Percentiles rank a stretch among this genome's conserved stretches.
phyloP scores from a whole-genome alignment of 1,140 invertebrate species.

The Amphibalanus amphitrite region DNA sequence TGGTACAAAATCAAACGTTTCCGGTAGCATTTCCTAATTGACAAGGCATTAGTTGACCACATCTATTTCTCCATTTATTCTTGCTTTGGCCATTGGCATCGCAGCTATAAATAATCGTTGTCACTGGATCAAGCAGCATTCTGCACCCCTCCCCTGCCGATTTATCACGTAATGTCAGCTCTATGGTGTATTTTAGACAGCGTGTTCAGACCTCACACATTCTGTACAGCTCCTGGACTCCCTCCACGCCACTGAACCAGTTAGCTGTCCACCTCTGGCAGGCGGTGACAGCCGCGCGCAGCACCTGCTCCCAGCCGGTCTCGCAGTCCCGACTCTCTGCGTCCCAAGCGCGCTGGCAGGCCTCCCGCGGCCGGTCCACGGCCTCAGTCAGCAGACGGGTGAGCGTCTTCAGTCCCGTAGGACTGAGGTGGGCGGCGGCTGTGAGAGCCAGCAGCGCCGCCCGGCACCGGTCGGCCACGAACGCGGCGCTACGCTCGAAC shows the following conservation, averaged over 20 bases:
- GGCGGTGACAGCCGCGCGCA: too few relatives aligned
- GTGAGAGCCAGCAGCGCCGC: neutral
- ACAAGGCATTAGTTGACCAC: too few relatives aligned
- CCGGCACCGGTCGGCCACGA: neutral
- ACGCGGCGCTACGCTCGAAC: neutral
- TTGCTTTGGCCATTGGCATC: too few relatives aligned
- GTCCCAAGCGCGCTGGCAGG: neutral
- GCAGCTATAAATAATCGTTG: too few relatives aligned
- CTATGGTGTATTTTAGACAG: too few relatives aligned
- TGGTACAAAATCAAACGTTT: too few relatives aligned
- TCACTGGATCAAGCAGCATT: too few relatives aligned
- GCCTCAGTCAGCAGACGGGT: neutral
- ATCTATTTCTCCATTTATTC: too few relatives aligned
- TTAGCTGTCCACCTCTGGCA: neutral
- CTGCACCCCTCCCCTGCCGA: too few relatives aligned
- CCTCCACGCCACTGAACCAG: neutral
- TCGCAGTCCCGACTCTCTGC: neutral
- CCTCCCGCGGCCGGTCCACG: neutral
- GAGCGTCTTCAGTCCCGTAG: neutral
- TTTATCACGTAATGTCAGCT: too few relatives aligned
- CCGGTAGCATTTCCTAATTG: too few relatives aligned
- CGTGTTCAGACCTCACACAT: neutral
- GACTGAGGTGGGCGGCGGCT: neutral
- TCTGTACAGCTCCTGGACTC: neutral
- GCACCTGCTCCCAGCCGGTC: neutral